These are phyloP conservation scores for Stomatorhinus ivindoensis DNA, from an alignment of 2,113 vertebrate genomes.

Conservation along the genomic window DNA sequence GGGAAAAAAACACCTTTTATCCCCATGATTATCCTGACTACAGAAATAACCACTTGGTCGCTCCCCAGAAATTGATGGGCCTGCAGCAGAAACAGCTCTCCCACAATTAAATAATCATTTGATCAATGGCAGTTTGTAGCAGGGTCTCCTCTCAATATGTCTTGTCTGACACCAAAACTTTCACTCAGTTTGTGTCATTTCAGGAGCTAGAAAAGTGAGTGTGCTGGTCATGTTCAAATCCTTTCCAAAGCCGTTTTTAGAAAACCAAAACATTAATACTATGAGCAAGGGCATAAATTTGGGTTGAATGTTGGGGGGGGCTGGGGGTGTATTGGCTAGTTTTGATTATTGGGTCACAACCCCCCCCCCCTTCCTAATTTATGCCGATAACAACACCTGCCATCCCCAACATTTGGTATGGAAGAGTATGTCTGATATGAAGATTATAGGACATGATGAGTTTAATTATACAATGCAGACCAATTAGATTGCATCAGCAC, in stretches of 20 bases:
- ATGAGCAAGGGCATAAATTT: background rate
- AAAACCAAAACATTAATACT: background rate
- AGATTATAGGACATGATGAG: background rate
- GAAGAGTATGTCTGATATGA: background rate
- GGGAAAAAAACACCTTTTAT: background rate
- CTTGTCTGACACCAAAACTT: background rate
- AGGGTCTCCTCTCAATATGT: background rate
- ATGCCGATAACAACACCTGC: background rate
- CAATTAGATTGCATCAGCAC: background rate
- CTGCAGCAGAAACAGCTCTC: background rate
- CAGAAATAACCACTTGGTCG: background rate
- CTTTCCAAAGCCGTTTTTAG: background rate
- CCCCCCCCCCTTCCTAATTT: background rate
- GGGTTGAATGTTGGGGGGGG: background rate
- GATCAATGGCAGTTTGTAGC: background rate
- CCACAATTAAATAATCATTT: background rate
- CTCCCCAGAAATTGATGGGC: background rate
- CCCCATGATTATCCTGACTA: background rate
- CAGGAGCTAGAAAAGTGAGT: background rate
- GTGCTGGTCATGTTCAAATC: background rate
- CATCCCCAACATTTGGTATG: background rate
- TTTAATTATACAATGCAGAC: background rate
- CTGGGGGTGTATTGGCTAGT: background rate
- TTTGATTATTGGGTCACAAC: background rate
- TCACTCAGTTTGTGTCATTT: background rate